These are phyloP conservation scores for Microtus ochrogaster DNA, from an alignment of 2,113 vertebrate species.

Conservation along the genomic window DNA sequence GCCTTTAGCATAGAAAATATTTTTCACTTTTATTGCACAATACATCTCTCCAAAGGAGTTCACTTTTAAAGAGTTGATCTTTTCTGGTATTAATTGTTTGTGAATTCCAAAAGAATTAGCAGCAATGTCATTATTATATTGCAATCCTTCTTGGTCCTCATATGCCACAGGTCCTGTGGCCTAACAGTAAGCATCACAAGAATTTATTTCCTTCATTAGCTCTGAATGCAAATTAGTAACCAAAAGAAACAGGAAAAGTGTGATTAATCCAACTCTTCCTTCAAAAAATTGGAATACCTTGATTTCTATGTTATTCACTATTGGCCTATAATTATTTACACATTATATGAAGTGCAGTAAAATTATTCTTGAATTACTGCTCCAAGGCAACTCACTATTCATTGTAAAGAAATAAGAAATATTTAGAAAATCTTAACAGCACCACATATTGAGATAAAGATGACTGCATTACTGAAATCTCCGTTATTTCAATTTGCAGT, in stretches of 20 bases:
- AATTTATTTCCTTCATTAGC: slow-evolving; percentile 75
- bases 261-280: neutral
- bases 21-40: slow-evolving; percentile 69
- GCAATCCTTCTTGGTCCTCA: neutral
- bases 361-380: neutral
- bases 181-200: slow-evolving; percentile 66
- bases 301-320: neutral
- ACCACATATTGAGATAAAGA: slow-evolving; percentile 44
- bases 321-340: neutral
- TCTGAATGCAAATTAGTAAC: slow-evolving; percentile 69
- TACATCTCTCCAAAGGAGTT: slow-evolving; percentile 73
- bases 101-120: slow-evolving; percentile 89
- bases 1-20: slow-evolving; percentile 62
- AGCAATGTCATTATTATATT: slow-evolving; percentile 77
- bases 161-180: neutral
- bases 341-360: neutral
- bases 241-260: slow-evolving; percentile 25
- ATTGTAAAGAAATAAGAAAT: slow-evolving; percentile 42
- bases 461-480: slow-evolving; percentile 58
- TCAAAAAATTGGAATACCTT: neutral
- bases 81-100: slow-evolving; percentile 87
- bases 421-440: neutral
- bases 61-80: slow-evolving; percentile 84
- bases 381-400: neutral
- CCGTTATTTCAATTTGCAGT: slow-evolving; percentile 63